Conservation (phyloP, 2,888 invertebrate species). For the Leptinotarsa peninsularis region DNA sequence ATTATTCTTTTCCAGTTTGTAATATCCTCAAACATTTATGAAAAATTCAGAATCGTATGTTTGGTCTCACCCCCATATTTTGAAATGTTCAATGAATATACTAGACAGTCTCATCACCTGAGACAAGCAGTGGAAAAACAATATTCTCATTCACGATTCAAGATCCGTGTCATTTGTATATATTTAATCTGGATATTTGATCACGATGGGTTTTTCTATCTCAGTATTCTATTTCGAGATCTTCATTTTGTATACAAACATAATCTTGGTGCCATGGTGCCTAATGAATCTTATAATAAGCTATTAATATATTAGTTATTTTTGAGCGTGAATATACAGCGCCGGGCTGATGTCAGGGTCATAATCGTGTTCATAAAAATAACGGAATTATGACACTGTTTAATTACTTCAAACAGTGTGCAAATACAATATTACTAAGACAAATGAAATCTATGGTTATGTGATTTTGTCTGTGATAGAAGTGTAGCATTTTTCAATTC, state of each 20-base stretch:
- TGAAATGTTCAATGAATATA: no score
- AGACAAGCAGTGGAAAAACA: not conserved
- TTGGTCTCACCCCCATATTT: no score
- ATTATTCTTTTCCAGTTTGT: no score
- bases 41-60: no score
- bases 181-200: no score
- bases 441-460: no score
- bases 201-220: not conserved
- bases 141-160: not conserved
- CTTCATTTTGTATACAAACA: slow-evolving; percentile 33
- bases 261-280: slow-evolving; percentile 19
- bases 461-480: no score
- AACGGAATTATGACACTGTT: not conserved
- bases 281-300: slow-evolving; percentile 22
- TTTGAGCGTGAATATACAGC: slow-evolving; percentile 19
- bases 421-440: no score
- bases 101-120: not conserved
- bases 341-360: slow-evolving; percentile 14
- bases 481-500: no score
- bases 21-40: no score
- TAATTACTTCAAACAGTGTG: not conserved
- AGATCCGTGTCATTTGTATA: no score
- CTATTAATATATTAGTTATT: slow-evolving; percentile 33
- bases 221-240: slow-evolving; percentile 25
- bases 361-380: not conserved